Base-by-base conservation (phyloP, 1,140 invertebrate species). In the Eurosta solidaginis region DNA sequence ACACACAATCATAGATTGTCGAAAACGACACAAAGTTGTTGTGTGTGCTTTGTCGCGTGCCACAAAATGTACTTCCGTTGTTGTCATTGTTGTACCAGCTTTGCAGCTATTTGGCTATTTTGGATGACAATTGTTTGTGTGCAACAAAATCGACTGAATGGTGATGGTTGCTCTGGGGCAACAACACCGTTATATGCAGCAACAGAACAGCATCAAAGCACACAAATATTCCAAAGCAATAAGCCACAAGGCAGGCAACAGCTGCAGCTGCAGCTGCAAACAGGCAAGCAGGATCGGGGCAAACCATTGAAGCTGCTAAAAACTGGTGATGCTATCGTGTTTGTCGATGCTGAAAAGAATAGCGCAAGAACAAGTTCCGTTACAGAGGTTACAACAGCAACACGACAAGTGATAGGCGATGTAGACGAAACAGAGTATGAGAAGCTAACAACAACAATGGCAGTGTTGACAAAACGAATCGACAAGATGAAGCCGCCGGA, bases 51-150 rank as follows among this genome's bases (percentile, higher is more conserved):
- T 33, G 29, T 17, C 54, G 54, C 54, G 29, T 63, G 54, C 54
- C 59, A 27, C 50, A 77, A 47, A 59, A 77, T 77, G 76, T 54
- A 63, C 63, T 54, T 78, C 49, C 50, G 74, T 52, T 33, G 74
- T 49, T 68, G 59, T n/a, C 59, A 20, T 3, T 40, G 59, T 36
- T 42, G 20, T 68, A 17, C 59, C 40, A 68, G 59, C 74, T 63
- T 45, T 29, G 82, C 81, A 78, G 68, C 81, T 78, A 83, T 86
- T 82, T 84, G 85, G 83, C 80, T 86, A 78, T 82, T 86, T 83
- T 78, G 83, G 81, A 68, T 86, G 84, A 85, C 84, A 82, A 81
- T 86, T 83, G 20, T 83, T 73, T 81, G 79, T 73, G 54, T 77
- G 76, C 77, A 78, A 33, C 82, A 81, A 78, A 78, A 82, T 80